Percentiles rank a stretch among this genome's conserved stretches.
Conservation (phyloP, 2,797 vertebrate genomes). For the Alcedo quadribrachys region DNA sequence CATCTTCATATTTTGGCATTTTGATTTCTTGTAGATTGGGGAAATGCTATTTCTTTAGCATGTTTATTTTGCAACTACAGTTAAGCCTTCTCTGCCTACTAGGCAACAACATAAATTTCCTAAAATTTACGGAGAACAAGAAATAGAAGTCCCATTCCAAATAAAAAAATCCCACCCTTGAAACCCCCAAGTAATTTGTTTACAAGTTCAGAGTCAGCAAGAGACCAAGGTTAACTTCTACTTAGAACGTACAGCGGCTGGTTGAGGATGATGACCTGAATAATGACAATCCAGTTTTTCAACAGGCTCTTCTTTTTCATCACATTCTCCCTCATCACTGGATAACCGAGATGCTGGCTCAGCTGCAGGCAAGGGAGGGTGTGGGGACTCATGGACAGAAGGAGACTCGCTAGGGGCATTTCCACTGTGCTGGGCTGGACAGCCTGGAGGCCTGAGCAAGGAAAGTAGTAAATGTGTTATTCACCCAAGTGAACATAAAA, state of each 20-base stretch:
- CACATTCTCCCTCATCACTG: constrained; percentile 97
- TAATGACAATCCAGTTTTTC: constrained; percentile 99
- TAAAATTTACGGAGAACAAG: not conserved
- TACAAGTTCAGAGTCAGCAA: not conserved
- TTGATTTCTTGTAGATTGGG: not conserved
- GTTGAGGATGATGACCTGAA: constrained; percentile 98
- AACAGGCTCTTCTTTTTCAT: constrained; percentile 92
- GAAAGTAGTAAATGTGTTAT: not conserved
- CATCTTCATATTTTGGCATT: not conserved
- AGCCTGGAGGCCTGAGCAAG: constrained; percentile 87
- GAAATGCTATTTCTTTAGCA: not conserved
- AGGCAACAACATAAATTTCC: not conserved
- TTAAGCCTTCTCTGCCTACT: not conserved
- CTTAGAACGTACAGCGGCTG: constrained; percentile 90
- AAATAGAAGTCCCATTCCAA: not conserved
- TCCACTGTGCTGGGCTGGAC: constrained; percentile 85
- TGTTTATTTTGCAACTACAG: not conserved
- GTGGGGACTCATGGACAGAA: constrained; percentile 86
- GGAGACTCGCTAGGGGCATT: constrained; percentile 84
- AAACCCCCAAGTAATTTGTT: not conserved
- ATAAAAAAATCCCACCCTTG: not conserved
- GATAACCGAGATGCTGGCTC: constrained; percentile 90
- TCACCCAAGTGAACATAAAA: not conserved
- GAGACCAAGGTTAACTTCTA: not conserved
- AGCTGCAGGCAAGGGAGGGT: constrained; percentile 84